Percentiles rank a stretch among this genome's conserved stretches.
These are phyloP conservation scores for Grus americana DNA, from an alignment of 2,113 vertebrate genomes.

Conservation along the genomic window DNA sequence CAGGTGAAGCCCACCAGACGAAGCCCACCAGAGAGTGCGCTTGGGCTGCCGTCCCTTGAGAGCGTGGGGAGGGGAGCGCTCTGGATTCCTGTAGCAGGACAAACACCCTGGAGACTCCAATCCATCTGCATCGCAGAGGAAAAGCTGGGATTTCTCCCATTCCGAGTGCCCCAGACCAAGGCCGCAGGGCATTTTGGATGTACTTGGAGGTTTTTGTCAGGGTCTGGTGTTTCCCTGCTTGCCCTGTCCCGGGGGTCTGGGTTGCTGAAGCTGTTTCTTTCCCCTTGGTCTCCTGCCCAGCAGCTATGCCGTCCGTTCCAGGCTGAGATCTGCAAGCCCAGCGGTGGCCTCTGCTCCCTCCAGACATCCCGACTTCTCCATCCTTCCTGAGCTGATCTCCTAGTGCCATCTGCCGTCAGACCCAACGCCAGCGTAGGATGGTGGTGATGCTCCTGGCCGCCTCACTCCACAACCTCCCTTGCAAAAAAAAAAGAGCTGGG, in stretches of 20 bases:
- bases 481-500: background rate
- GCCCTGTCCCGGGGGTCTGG: background rate
- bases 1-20: background rate
- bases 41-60: background rate
- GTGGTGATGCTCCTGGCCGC: accelerated
- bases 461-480: background rate
- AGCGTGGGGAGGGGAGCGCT: background rate
- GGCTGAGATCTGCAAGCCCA: background rate
- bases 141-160: background rate
- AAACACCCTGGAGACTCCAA: background rate
- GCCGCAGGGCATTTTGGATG: background rate
- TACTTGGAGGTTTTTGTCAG: background rate
- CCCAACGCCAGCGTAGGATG: accelerated
- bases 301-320: accelerated
- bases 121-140: background rate
- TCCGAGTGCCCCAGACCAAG: background rate
- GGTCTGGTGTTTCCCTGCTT: background rate
- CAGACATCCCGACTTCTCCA: accelerated
- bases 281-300: background rate
- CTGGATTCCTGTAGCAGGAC: background rate
- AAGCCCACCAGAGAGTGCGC: background rate
- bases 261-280: background rate
- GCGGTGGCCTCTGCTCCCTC: background rate
- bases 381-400: background rate
- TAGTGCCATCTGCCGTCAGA: background rate